Evolutionary conservation across 35 echinoderm and acorn worm species (phyloP).

Genomic region (Diadema setosum): DNA sequence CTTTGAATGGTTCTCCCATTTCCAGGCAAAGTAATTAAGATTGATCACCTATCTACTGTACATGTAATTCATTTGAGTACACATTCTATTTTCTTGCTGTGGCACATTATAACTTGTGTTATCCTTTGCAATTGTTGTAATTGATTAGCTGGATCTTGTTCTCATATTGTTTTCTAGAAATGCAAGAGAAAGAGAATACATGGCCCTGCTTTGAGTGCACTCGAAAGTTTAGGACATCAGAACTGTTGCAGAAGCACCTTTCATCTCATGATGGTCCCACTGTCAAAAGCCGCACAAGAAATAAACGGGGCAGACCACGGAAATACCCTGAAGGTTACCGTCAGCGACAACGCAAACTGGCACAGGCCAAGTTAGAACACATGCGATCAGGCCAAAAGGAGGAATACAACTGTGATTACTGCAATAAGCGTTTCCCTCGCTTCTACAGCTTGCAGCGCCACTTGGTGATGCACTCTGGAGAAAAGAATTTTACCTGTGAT

Average conservation of each 20-base stretch:
- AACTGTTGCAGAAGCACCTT: slow-evolving; percentile 91
- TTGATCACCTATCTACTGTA: too few relatives aligned
- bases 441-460: slow-evolving; percentile 86
- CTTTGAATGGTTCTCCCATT: too few relatives aligned
- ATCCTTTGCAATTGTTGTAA: too few relatives aligned
- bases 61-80: too few relatives aligned
- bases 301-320: slow-evolving; percentile 64
- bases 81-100: too few relatives aligned
- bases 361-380: slow-evolving; percentile 43
- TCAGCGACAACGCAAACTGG: slow-evolving; percentile 32
- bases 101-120: too few relatives aligned
- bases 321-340: slow-evolving; percentile 78
- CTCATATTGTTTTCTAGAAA: slow-evolving; percentile 40
- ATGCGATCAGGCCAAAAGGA: slow-evolving; percentile 33
- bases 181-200: slow-evolving; percentile 94
- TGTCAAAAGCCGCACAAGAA: slow-evolving; percentile 22
- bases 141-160: too few relatives aligned
- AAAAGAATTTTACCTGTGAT: slow-evolving; percentile 92
- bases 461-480: slow-evolving; percentile 79
- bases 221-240: slow-evolving; percentile 86
- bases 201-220: slow-evolving; percentile 98
- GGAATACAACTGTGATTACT: slow-evolving; percentile 60
- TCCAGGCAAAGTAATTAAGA: too few relatives aligned
- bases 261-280: slow-evolving; percentile 74
- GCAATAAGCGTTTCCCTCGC: slow-evolving; percentile 74